phyloP scores from a whole-genome alignment of 2,113 vertebrate genomes.

The Malurus melanocephalus region DNA sequence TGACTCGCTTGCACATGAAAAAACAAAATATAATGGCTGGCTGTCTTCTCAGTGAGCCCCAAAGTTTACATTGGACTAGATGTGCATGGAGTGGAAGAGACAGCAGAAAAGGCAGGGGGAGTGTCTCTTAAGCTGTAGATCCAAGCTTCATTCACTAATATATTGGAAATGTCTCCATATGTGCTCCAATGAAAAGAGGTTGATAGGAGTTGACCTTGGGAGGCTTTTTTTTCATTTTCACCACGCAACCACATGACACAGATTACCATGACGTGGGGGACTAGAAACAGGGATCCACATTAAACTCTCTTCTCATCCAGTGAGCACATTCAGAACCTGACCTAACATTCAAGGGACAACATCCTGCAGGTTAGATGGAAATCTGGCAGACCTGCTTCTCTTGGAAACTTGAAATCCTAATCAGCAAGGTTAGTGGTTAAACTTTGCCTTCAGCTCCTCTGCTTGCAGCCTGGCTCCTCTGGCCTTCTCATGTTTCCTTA shows the following conservation, averaged over 20 bases:
- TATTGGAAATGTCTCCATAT: not conserved
- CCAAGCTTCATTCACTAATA: not conserved
- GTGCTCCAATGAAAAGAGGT: not conserved
- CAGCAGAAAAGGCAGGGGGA: not conserved
- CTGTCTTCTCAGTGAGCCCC: not conserved
- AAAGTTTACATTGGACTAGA: not conserved
- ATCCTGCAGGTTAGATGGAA: not conserved
- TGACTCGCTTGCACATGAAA: not conserved
- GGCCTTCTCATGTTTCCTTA: not conserved
- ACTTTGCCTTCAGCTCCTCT: not conserved
- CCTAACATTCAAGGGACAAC: not conserved
- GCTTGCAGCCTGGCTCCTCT: not conserved
- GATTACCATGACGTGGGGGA: fast-evolving
- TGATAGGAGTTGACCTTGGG: not conserved
- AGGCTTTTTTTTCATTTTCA: not conserved
- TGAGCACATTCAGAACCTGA: not conserved
- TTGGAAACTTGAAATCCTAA: not conserved
- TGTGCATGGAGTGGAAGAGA: not conserved
- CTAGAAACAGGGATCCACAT: fast-evolving
- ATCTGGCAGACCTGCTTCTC: not conserved
- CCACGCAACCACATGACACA: fast-evolving
- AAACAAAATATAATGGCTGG: not conserved
- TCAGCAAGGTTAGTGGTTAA: not conserved
- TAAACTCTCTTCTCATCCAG: not conserved
- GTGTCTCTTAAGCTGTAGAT: not conserved